Percentiles rank a stretch among this genome's conserved stretches.
Evolutionary conservation across 2,113 vertebrate species (phyloP).

Genomic region (Halcyon malimbica): DNA sequence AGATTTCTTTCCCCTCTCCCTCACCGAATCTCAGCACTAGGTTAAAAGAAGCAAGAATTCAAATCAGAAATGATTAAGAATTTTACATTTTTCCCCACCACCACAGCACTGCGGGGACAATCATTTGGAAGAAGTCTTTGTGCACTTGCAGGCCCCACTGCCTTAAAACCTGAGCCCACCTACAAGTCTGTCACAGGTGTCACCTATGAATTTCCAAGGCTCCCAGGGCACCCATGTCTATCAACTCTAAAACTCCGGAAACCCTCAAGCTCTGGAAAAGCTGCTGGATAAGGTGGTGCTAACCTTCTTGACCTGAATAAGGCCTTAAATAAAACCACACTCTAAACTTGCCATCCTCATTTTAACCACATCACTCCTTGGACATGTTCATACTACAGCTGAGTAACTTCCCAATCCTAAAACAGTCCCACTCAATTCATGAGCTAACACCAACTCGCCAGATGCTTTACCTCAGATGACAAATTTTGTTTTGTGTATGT

Average conservation of each 20-base stretch:
- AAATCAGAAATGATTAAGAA: background rate
- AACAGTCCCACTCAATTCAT: background rate
- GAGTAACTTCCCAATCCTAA: background rate
- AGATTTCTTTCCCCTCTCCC: background rate
- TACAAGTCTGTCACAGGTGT: rapidly evolving
- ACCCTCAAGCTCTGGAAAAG: background rate
- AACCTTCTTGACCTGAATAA: background rate
- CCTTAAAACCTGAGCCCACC: background rate
- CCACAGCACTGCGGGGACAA: background rate
- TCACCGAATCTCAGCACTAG: background rate
- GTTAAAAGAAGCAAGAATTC: background rate
- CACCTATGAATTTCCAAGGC: background rate
- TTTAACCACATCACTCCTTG: background rate
- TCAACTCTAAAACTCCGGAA: background rate
- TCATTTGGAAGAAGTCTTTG: background rate
- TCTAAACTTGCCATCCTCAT: background rate
- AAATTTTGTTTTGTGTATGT: conserved; percentile 4
- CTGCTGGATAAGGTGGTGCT: background rate
- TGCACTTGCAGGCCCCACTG: too few species aligned
- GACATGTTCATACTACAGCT: background rate
- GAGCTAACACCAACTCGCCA: conserved; percentile 15
- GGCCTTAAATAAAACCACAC: background rate
- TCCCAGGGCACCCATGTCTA: background rate
- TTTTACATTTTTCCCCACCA: background rate
- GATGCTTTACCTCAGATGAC: conserved; percentile 40